phyloP scores from a whole-genome alignment of 1,140 invertebrate species.

The Calephelis nemesis region DNA sequence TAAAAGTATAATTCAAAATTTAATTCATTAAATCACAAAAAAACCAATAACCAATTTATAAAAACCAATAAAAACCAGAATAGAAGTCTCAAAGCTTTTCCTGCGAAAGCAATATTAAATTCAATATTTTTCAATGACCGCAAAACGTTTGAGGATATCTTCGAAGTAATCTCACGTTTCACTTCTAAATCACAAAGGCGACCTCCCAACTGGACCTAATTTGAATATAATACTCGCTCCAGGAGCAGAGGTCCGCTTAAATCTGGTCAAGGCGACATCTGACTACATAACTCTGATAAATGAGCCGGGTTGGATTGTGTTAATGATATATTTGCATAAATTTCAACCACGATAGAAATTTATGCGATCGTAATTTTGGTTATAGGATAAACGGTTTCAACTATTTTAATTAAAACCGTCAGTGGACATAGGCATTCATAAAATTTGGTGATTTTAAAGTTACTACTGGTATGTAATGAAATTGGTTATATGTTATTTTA shows the following conservation, averaged over 20 bases:
- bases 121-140: constrained; percentile 21
- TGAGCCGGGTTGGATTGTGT: constrained; percentile 36
- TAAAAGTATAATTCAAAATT: too few relatives aligned
- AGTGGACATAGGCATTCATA: not conserved
- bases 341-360: constrained; percentile 27
- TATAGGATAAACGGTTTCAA: constrained; percentile 7
- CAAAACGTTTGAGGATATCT: constrained; percentile 28
- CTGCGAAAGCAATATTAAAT: constrained; percentile 14
- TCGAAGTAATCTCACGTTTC: constrained; percentile 37
- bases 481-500: too few relatives aligned
- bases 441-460: constrained; percentile 1
- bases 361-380: constrained; percentile 21
- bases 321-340: constrained; percentile 43
- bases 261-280: constrained; percentile 31
- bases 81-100: not conserved
- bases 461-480: too few relatives aligned
- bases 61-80: constrained; percentile 10
- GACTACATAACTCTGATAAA: constrained; percentile 40
- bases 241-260: constrained; percentile 31
- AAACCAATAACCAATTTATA: not conserved
- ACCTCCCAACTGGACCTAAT: constrained; percentile 39
- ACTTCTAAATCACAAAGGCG: constrained; percentile 43
- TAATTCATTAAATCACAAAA: too few relatives aligned
- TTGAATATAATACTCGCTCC: constrained; percentile 41
- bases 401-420: constrained; percentile 11